phyloP scores from a whole-genome alignment of 2,113 vertebrate genomes.

The Ibidorhyncha struthersii region DNA sequence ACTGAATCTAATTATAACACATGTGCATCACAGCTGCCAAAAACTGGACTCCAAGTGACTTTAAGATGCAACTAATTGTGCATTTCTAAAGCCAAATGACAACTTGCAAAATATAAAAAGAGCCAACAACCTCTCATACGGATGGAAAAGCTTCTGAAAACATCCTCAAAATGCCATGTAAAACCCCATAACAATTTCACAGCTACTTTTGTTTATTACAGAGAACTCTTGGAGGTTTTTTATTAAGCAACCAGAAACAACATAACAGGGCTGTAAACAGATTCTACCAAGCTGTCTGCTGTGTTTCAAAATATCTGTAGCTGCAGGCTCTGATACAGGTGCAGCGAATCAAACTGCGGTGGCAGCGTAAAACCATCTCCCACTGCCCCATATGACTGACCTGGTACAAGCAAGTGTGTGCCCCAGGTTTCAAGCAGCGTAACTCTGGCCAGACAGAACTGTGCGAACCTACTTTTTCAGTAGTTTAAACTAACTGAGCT shows the following conservation, averaged over 20 bases:
- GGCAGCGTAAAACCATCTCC: neutral
- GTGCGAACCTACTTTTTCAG: neutral
- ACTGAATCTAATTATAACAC: constrained; percentile 23
- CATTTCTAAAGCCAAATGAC: constrained; percentile 12
- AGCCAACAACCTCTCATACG: neutral
- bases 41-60: constrained; percentile 24
- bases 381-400: neutral
- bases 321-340: neutral
- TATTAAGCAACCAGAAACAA: neutral
- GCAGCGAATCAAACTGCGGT: neutral
- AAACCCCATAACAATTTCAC: constrained; percentile 14
- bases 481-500: neutral
- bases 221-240: neutral
- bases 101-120: neutral
- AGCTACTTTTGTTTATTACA: constrained; percentile 18
- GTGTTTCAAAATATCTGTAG: neutral
- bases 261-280: neutral
- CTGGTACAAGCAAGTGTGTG: fast-evolving
- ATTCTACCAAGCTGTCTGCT: neutral
- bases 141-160: constrained; percentile 37
- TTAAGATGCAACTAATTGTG: neutral
- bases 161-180: constrained; percentile 23
- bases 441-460: neutral
- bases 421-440: neutral
- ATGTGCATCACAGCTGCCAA: constrained; percentile 33